Conservation (phyloP, 2,888 invertebrate genomes). For the Euspilapteryx auroguttella region DNA sequence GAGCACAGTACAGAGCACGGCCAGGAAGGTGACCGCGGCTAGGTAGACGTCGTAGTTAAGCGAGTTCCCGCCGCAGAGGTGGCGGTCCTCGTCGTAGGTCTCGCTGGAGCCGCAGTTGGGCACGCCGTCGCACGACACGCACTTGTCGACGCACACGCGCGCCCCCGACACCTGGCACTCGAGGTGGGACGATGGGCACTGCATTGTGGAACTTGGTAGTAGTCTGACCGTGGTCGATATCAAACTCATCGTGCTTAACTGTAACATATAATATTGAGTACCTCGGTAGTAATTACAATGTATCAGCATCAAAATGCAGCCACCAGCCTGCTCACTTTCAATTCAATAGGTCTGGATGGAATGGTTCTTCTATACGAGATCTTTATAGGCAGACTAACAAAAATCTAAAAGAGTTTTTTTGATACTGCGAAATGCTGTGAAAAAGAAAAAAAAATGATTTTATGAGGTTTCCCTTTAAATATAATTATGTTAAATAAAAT, state of each 20-base stretch:
- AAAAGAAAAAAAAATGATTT: too few species aligned
- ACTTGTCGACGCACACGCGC: constrained; percentile 34
- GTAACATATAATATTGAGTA: too few species aligned
- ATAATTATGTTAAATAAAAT: too few species aligned
- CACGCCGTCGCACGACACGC: constrained; percentile 36
- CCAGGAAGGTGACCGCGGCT: constrained; percentile 31
- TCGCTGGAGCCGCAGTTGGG: constrained; percentile 45
- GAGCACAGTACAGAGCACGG: constrained; percentile 24
- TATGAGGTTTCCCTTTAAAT: too few species aligned
- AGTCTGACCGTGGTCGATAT: constrained; percentile 30
- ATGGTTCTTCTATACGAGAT: too few species aligned
- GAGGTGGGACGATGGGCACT: constrained; percentile 18
- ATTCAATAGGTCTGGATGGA: too few species aligned
- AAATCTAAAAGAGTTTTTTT: too few species aligned
- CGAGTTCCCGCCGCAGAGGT: constrained; percentile 20
- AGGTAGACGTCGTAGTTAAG: constrained; percentile 26
- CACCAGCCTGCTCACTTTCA: too few species aligned
- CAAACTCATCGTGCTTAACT: constrained; percentile 25
- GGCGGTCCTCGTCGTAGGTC: constrained; percentile 42
- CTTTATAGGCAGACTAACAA: too few species aligned
- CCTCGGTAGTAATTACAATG: too few species aligned
- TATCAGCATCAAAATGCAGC: too few species aligned
- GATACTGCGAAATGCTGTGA: too few species aligned
- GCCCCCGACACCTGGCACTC: constrained; percentile 37
- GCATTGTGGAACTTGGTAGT: constrained; percentile 13